Base-by-base conservation (phyloP, 2,113 vertebrate species). In the Thymallus thymallus region DNA sequence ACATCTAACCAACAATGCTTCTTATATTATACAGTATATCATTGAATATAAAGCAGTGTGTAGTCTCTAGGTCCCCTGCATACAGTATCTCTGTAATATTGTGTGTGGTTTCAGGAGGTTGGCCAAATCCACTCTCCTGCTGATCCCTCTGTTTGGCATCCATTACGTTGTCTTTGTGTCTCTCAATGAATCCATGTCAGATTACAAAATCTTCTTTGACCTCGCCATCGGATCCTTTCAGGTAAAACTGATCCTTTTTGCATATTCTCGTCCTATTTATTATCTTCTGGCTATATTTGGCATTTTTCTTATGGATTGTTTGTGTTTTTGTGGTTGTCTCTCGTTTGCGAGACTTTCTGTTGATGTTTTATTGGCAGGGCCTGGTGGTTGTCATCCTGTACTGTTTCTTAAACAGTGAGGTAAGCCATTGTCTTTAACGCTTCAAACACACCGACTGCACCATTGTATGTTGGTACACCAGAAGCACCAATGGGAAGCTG, bases 181-280 rank as follows among this genome's bases (percentile, higher is more conserved):
- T 81, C 71, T 88, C 86, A 22, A 76, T 2, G 89, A 91, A 30
- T 91, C 92, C 89, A 94, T 94, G 58, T 84, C 88, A 41, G 86
- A 87, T 1, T 96, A 94, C 64, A 94, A 94, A 87, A 95, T 98
- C 48, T 93, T 94, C 73, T 96, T 98, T 69, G 96, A 98, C 73
- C 74, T 98, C 67, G 95, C 94, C 35, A 76, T 95, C n/a, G 95
- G 96, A 64, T 98, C 96, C 6, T 98, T 97, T 84, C 96, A 98
- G 95, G 96, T 97, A 85, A 9, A 71, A 10, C 29, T 0, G 35
- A 22, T 22, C 29, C 14, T 60, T 55, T 23, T 45, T 68, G 46
- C 45, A 16, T 24, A 23, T 29, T 98, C 18, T 29, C 20, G 32
- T 18, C 29, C 0, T n/a, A 56, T 16, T 20, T 14, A 6, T 6